phyloP scores from a whole-genome alignment of 2,113 vertebrate genomes.

The Atrichornis clamosus region DNA sequence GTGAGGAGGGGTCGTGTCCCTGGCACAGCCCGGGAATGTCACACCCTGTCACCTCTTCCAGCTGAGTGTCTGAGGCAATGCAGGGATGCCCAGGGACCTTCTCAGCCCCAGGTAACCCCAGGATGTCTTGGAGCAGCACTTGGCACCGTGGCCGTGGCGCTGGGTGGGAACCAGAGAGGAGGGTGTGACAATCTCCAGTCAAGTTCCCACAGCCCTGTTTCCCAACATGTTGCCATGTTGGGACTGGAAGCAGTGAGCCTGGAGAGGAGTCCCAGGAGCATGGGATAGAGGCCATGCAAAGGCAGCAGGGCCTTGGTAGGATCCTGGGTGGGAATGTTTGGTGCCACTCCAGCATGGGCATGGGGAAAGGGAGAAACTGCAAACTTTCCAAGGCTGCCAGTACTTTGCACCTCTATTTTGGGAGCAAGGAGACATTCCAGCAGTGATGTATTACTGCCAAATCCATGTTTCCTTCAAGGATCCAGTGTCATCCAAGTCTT shows the following conservation, averaged over 20 bases:
- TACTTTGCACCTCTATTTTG: not conserved
- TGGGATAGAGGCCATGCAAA: not conserved
- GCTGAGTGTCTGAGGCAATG: not conserved
- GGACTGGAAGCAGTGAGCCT: not conserved
- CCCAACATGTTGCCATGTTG: accelerated
- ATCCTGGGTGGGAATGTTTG: not conserved
- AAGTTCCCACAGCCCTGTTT: not conserved
- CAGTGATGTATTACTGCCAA: not conserved
- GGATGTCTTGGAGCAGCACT: not conserved
- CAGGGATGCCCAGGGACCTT: not conserved
- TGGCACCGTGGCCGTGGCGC: accelerated
- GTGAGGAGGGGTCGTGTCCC: not conserved
- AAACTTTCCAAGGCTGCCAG: not conserved
- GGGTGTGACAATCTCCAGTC: not conserved
- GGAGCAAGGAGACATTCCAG: not conserved
- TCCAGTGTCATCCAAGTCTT: not conserved
- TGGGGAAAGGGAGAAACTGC: not conserved
- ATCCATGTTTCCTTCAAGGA: not conserved
- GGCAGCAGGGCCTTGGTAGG: not conserved
- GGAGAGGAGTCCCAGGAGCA: not conserved
- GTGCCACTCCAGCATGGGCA: not conserved
- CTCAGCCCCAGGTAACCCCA: not conserved
- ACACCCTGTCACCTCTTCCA: not conserved
- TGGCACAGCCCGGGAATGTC: not conserved
- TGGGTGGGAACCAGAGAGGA: not conserved